Conservation (phyloP, 2,113 vertebrate genomes). For the Elaphurus davidianus region DNA sequence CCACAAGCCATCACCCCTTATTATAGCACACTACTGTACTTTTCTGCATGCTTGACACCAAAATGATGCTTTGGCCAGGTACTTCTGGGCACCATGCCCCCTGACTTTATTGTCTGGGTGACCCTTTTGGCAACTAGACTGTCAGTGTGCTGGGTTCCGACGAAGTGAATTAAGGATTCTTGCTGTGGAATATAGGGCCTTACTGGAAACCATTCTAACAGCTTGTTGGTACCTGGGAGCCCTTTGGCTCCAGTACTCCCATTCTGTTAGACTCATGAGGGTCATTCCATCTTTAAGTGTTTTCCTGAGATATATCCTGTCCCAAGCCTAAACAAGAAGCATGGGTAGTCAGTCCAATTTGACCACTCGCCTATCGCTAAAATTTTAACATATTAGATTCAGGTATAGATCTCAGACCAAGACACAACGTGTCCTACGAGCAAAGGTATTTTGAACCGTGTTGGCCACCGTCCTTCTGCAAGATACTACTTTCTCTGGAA, state of each 20-base stretch:
- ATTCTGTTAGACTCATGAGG: background rate
- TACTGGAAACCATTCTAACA: background rate
- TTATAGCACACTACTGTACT: background rate
- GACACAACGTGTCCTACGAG: too few species aligned
- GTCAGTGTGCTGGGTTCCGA: background rate
- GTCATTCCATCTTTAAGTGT: background rate
- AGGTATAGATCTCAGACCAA: background rate
- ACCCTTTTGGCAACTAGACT: background rate
- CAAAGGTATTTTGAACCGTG: too few species aligned
- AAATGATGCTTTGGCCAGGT: background rate
- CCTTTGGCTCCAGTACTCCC: background rate
- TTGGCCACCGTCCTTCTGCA: too few species aligned
- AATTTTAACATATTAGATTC: background rate
- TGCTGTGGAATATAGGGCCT: background rate
- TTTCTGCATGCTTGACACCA: background rate
- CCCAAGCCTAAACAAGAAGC: background rate
- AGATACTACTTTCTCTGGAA: too few species aligned
- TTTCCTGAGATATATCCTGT: background rate
- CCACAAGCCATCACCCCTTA: accelerated
- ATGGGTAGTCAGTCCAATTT: background rate
- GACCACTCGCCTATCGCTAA: background rate
- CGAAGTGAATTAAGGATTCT: too few species aligned
- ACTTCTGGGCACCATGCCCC: background rate
- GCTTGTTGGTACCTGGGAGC: background rate
- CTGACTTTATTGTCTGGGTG: background rate